A percentile compares a stretch with the other conserved stretches of the same genome.
These are phyloP conservation scores for Zoanthus sansibaricus DNA, from an alignment of 92 coral and sea anemone species.

Conservation along the genomic window DNA sequence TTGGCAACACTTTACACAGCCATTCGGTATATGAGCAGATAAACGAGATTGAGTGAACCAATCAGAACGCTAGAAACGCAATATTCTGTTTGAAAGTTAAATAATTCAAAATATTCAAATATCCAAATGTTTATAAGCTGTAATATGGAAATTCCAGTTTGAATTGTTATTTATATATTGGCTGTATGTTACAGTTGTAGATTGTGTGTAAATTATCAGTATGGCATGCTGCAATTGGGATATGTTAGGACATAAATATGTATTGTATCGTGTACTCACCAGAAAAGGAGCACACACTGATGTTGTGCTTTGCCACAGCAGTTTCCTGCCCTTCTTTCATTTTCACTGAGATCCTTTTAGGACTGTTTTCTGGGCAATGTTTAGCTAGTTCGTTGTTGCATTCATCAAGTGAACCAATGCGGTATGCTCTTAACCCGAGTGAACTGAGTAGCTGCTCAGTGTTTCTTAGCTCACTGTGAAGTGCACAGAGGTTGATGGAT, in stretches of 20 bases:
- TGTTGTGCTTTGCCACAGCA: constrained; percentile 1
- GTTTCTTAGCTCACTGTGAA: neutral
- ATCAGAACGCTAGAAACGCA: too few relatives aligned
- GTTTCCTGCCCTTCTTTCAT: neutral
- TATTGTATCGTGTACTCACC: neutral
- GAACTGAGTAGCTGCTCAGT: neutral
- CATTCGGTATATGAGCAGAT: too few relatives aligned
- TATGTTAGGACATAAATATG: neutral
- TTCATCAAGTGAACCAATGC: constrained; percentile 6
- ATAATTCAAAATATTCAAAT: too few relatives aligned
- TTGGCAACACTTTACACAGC: too few relatives aligned
- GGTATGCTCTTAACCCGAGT: neutral
- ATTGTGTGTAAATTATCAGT: neutral
- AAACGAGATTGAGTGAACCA: too few relatives aligned
- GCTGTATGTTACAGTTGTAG: neutral
- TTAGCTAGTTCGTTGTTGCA: constrained; percentile 1
- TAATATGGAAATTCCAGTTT: neutral
- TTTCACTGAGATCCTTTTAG: constrained; percentile 5
- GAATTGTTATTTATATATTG: neutral
- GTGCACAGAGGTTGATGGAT: neutral
- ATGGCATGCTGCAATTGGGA: neutral
- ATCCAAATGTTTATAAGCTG: neutral
- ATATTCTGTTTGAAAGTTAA: too few relatives aligned
- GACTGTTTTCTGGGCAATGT: constrained; percentile 11
- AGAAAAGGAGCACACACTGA: neutral